phyloP scores from a whole-genome alignment of 1,140 invertebrate species.

The Phocides pigmalion region DNA sequence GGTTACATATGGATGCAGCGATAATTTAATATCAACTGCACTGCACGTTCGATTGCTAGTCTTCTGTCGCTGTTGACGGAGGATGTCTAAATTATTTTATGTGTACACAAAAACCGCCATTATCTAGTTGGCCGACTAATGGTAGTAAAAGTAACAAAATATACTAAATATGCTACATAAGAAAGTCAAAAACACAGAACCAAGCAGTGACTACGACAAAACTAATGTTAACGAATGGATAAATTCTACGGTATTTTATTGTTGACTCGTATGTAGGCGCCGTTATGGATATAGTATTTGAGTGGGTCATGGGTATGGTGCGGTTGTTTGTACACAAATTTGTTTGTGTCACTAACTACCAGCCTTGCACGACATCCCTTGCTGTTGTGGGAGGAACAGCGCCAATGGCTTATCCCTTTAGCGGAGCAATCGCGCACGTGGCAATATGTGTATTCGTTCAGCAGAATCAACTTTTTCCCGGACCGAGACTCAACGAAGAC shows the following conservation, averaged over 20 bases:
- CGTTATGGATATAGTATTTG: neutral
- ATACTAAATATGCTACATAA: no score
- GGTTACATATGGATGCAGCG: no score
- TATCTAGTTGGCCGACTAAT: no score
- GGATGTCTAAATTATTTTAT: no score
- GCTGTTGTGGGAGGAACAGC: conserved; percentile 49
- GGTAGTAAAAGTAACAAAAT: no score
- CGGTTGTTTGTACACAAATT: neutral
- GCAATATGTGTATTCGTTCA: conserved; percentile 36
- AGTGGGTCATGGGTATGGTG: neutral
- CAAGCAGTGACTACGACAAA: no score
- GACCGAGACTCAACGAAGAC: conserved; percentile 19
- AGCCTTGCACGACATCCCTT: conserved; percentile 46
- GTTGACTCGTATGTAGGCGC: conserved; percentile 2
- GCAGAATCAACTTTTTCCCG: conserved; percentile 34
- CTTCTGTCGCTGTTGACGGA: no score
- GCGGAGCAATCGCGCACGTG: conserved; percentile 3
- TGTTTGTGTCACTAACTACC: conserved; percentile 2
- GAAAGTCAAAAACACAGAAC: no score
- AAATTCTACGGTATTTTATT: neutral
- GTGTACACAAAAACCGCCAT: no score
- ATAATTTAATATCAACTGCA: no score
- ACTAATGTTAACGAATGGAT: no score
- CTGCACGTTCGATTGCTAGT: no score
- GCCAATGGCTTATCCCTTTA: conserved; percentile 40